Conservation (phyloP, 2,113 vertebrate genomes). For the Anguilla rostrata region DNA sequence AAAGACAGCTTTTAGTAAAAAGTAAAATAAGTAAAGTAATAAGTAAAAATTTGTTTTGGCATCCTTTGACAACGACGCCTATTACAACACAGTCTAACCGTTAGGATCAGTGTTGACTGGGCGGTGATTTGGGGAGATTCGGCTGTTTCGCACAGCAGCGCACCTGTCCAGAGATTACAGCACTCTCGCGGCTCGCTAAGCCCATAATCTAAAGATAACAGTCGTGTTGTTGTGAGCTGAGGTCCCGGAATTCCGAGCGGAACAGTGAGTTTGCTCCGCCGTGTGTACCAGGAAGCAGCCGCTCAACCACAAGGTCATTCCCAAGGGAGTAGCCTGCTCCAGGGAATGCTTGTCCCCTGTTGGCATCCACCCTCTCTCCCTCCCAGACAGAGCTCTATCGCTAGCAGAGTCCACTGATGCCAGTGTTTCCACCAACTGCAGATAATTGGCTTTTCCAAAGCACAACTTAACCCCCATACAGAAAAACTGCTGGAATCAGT, state of each 20-base stretch:
- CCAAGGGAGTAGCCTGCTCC: neutral
- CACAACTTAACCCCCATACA: neutral
- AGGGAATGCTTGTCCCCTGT: neutral
- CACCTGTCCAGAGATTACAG: slow-evolving; percentile 10
- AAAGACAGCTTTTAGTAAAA: too few species aligned
- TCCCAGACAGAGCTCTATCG: slow-evolving; percentile 14
- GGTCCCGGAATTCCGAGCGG: slow-evolving; percentile 5
- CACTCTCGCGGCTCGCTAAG: neutral
- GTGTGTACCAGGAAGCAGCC: neutral
- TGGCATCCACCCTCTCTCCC: neutral
- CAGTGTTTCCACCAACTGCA: neutral
- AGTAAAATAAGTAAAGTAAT: too few species aligned
- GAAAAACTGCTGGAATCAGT: neutral
- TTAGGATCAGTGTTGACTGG: neutral
- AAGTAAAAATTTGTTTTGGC: too few species aligned
- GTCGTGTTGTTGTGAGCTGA: neutral
- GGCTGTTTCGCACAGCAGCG: neutral
- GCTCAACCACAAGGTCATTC: slow-evolving; percentile 24
- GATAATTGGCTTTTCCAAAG: neutral
- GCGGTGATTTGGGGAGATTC: neutral
- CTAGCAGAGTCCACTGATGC: neutral
- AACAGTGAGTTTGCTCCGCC: neutral
- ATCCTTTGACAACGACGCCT: neutral
- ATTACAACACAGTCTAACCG: neutral
- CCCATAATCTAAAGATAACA: slow-evolving; percentile 28